Conservation (phyloP, 1,140 invertebrate species). For the Sitophilus oryzae region DNA sequence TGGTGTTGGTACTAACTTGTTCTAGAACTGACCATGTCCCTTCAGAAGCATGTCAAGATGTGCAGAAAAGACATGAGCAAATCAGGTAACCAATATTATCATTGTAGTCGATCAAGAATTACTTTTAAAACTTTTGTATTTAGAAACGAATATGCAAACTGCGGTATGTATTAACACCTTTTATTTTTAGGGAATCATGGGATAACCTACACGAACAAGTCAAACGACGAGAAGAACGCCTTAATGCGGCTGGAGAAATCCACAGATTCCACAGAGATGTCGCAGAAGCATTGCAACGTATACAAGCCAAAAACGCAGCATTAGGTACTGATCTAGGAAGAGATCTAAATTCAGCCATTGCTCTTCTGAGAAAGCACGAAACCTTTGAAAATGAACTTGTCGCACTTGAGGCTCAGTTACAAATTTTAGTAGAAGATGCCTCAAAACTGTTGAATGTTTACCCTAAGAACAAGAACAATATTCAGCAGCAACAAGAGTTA, state of each 20-base stretch:
- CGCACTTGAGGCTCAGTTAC: constrained; percentile 87
- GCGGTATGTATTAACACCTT: background rate
- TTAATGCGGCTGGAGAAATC: constrained; percentile 90
- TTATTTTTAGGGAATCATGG: constrained; percentile 68
- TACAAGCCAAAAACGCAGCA: constrained; percentile 80
- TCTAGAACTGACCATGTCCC: constrained; percentile 32
- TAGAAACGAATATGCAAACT: background rate
- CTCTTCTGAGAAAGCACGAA: constrained; percentile 81
- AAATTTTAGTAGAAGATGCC: constrained; percentile 88
- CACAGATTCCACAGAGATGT: constrained; percentile 96
- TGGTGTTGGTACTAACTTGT: constrained; percentile 38
- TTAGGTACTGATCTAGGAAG: constrained; percentile 79
- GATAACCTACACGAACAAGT: constrained; percentile 80
- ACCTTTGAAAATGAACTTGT: constrained; percentile 93
- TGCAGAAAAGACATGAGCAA: constrained; percentile 32
- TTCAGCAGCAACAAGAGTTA: constrained; percentile 60
- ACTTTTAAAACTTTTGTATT: too few relatives aligned
- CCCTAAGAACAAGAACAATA: constrained; percentile 87
- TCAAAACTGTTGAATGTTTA: constrained; percentile 80
- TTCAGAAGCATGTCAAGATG: constrained; percentile 35
- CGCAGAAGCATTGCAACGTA: constrained; percentile 83
- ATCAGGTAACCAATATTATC: constrained; percentile 34
- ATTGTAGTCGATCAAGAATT: too few relatives aligned
- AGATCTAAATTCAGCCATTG: constrained; percentile 82
- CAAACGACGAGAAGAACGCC: constrained; percentile 74